Evolutionary conservation across 1,140 invertebrate genomes (phyloP).

Genomic region (Sycobia sp.): DNA sequence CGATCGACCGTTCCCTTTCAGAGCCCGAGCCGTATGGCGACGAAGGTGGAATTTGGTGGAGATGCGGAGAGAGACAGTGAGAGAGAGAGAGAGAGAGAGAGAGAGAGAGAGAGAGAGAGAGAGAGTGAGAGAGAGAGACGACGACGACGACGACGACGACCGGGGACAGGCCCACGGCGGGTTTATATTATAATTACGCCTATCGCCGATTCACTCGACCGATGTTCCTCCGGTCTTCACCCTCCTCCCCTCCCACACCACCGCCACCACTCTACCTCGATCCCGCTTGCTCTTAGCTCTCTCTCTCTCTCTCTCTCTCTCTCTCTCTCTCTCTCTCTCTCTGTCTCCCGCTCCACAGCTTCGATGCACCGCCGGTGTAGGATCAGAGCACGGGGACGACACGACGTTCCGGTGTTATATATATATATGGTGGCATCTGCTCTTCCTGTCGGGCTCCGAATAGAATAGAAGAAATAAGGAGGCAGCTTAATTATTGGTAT

Average conservation of each 20-base stretch:
- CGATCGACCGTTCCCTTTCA: too few species aligned
- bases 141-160: too few species aligned
- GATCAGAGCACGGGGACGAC: too few species aligned
- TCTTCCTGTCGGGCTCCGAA: too few species aligned
- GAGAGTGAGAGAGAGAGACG: constrained; percentile 45
- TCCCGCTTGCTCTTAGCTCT: too few species aligned
- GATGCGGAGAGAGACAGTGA: background rate
- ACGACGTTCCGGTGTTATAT: too few species aligned
- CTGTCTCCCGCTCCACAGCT: too few species aligned
- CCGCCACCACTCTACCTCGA: background rate
- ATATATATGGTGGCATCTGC: too few species aligned
- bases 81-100: background rate
- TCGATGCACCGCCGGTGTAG: too few species aligned
- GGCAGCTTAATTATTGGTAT: too few species aligned
- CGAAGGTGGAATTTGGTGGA: background rate
- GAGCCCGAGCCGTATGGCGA: too few species aligned
- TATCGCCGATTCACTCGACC: constrained; percentile 38
- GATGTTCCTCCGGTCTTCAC: constrained; percentile 1
- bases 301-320: background rate
- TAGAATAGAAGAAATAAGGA: too few species aligned
- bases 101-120: constrained; percentile 40
- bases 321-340: background rate
- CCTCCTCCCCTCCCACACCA: background rate
- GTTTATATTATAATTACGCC: constrained; percentile 57
- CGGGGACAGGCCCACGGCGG: constrained; percentile 46